Conservation (phyloP, 2,797 vertebrate genomes). For the Falco novaeseelandiae region DNA sequence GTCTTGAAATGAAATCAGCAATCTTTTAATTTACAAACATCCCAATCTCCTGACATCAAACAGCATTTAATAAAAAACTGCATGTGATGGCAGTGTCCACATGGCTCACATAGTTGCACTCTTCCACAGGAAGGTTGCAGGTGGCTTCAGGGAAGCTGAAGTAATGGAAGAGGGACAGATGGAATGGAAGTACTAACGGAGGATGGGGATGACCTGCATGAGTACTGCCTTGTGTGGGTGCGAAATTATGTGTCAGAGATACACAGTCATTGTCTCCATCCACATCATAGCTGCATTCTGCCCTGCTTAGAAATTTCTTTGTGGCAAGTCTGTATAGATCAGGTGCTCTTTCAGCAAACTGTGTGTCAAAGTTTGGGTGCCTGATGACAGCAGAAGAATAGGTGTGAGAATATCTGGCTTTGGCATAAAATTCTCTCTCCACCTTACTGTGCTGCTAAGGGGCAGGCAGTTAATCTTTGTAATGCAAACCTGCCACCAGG, state of each 20-base stretch:
- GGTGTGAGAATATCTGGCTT: neutral
- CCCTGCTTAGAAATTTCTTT: neutral
- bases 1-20: neutral
- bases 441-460: neutral
- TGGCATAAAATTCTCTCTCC: neutral
- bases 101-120: neutral
- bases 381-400: neutral
- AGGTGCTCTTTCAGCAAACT: neutral
- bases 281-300: neutral
- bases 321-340: neutral
- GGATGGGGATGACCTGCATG: accelerated
- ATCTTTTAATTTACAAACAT: neutral
- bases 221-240: neutral
- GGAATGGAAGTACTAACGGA: neutral
- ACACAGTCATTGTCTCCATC: neutral
- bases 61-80: neutral
- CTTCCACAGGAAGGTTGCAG: neutral
- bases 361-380: neutral
- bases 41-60: neutral
- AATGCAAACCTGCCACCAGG: neutral
- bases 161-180: neutral
- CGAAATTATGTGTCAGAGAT: neutral
- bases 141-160: neutral
- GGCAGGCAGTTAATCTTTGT: neutral
- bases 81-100: neutral